Evolutionary conservation across 2,888 invertebrate genomes (phyloP).

Genomic region (Phaedon cochleariae): DNA sequence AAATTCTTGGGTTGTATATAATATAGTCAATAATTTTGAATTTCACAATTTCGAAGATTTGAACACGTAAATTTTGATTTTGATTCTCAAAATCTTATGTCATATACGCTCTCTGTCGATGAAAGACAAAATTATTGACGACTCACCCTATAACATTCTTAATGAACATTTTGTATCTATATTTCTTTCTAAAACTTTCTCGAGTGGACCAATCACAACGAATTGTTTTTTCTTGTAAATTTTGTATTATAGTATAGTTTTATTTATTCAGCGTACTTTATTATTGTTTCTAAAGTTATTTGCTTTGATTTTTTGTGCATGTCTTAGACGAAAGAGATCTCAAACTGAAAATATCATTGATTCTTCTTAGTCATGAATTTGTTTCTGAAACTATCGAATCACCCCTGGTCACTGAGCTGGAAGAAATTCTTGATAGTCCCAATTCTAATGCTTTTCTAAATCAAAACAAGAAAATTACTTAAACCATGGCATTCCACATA

Average conservation of each 20-base stretch:
- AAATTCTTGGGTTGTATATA: background rate
- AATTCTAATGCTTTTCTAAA: no score
- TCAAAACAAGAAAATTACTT: no score
- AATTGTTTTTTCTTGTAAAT: constrained; percentile 39
- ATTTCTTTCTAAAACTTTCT: background rate
- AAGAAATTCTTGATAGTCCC: no score
- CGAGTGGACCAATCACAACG: constrained; percentile 28
- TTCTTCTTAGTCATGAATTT: constrained; percentile 25
- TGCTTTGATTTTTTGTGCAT: constrained; percentile 42
- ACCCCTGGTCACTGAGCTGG: background rate
- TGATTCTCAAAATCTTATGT: background rate
- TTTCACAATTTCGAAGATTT: no score
- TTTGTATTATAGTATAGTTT: constrained; percentile 37
- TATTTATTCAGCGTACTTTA: constrained; percentile 38
- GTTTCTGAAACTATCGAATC: constrained; percentile 35
- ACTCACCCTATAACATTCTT: background rate
- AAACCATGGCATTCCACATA: no score
- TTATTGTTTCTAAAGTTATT: constrained; percentile 30
- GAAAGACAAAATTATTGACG: background rate
- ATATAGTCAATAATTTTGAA: no score
- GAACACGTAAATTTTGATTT: no score
- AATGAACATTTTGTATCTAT: background rate
- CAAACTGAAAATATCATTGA: constrained; percentile 39
- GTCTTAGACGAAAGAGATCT: constrained; percentile 50
- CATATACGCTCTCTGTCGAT: background rate